phyloP scores from a whole-genome alignment of 2,113 vertebrate genomes.

The Vulpes ferrilata region DNA sequence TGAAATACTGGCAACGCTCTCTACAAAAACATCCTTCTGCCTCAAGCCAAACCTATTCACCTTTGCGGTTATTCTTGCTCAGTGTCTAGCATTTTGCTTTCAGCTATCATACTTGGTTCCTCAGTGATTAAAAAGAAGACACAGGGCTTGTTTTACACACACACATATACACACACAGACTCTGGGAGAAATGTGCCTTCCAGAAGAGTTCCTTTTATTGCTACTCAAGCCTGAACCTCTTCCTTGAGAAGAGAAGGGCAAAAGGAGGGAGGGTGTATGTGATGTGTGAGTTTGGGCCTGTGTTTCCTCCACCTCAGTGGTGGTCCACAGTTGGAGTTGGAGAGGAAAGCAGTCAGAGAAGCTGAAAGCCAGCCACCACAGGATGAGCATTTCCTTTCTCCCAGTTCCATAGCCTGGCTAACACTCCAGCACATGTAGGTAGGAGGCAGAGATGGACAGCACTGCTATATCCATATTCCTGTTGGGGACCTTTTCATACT shows the following conservation, averaged over 20 bases:
- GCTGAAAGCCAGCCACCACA: accelerated
- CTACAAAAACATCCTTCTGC: not conserved
- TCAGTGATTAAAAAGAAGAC: not conserved
- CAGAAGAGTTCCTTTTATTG: not conserved
- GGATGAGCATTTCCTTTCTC: not conserved
- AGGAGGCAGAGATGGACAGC: not conserved
- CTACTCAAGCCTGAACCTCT: not conserved
- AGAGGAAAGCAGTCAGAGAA: not conserved
- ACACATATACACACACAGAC: too few relatives aligned
- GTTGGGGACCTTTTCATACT: not conserved
- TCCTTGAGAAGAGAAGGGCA: not conserved
- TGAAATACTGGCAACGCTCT: not conserved
- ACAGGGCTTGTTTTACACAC: not conserved
- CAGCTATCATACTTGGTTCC: not conserved
- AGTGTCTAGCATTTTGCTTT: not conserved
- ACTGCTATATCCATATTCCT: not conserved
- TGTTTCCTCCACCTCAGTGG: not conserved
- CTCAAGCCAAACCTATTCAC: not conserved
- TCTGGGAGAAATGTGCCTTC: not conserved
- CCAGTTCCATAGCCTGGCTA: not conserved
- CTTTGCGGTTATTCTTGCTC: not conserved
- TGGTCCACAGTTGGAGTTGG: not conserved
- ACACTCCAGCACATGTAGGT: not conserved
- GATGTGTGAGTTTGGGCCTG: accelerated
- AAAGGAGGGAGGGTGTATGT: not conserved